Percentiles rank a stretch among this genome's conserved stretches.
Evolutionary conservation across 2,113 vertebrate species (phyloP).

Genomic region (Anseranas semipalmata): DNA sequence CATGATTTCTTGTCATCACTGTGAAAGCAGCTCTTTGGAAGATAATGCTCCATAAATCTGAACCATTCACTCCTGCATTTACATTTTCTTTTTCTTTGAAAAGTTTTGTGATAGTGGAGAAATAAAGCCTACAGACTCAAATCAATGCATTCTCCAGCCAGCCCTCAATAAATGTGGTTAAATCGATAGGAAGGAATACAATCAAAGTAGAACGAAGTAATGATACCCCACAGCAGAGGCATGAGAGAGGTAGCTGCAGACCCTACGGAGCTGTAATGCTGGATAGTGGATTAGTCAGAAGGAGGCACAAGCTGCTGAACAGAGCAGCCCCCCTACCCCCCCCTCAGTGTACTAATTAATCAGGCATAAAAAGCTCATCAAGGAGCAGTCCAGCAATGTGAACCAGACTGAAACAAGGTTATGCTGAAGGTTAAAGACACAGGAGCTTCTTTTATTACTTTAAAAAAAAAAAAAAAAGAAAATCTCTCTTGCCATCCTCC

Average conservation of each 20-base stretch:
- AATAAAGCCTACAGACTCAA: neutral
- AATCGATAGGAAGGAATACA: conserved; percentile 6
- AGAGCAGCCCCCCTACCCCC: neutral
- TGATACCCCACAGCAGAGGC: neutral
- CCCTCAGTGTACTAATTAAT: conserved; percentile 66
- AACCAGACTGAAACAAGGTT: conserved; percentile 67
- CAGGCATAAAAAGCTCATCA: conserved; percentile 75
- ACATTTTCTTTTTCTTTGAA: neutral
- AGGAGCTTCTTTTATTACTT: conserved; percentile 45
- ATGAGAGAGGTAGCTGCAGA: neutral
- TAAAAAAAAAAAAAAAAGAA: neutral
- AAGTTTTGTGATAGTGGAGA: neutral
- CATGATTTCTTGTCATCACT: neutral
- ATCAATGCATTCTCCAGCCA: neutral
- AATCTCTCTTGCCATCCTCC: neutral
- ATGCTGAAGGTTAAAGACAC: conserved; percentile 68
- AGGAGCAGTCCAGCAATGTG: conserved; percentile 62
- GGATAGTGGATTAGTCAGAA: conserved; percentile 15
- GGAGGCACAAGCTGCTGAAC: conserved; percentile 41
- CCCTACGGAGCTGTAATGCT: neutral
- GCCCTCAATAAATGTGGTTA: neutral
- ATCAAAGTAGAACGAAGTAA: neutral
- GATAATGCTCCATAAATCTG: conserved; percentile 10
- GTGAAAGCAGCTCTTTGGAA: conserved; percentile 12
- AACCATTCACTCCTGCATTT: neutral